Percentiles rank a stretch among this genome's conserved stretches.
Evolutionary conservation across 30 jellyfish, hydroid and myxozoan species (phyloP).

Genomic region (Rhopilema esculentum): DNA sequence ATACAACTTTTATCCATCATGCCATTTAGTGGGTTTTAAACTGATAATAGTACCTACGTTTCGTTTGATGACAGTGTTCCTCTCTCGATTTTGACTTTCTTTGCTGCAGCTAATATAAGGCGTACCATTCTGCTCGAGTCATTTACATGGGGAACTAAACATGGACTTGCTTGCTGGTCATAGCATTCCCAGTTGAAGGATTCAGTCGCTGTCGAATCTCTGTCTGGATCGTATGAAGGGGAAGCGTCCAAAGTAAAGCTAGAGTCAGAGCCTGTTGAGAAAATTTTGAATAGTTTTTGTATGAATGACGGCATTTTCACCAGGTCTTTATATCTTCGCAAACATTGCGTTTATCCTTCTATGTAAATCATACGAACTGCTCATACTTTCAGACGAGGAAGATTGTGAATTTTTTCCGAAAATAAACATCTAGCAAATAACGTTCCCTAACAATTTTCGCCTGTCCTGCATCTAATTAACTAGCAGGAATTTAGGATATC

Average conservation of each 20-base stretch:
- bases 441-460: too few species aligned
- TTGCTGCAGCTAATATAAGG: conserved; percentile 41
- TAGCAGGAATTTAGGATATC: too few species aligned
- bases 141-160: conserved; percentile 58
- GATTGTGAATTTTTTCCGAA: too few species aligned
- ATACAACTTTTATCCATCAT: background rate
- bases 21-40: background rate
- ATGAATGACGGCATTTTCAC: too few species aligned
- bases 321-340: too few species aligned
- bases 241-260: conserved; percentile 71
- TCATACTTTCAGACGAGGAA: too few species aligned
- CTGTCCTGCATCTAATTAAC: too few species aligned
- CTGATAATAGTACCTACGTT: conserved; percentile 28
- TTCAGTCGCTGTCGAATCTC: conserved; percentile 18
- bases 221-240: conserved; percentile 76
- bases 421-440: too few species aligned
- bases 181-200: conserved; percentile 77
- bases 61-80: conserved; percentile 57
- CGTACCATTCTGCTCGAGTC: conserved; percentile 60
- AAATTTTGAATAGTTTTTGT: background rate
- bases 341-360: too few species aligned
- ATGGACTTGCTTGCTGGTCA: conserved; percentile 30
- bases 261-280: conserved; percentile 33
- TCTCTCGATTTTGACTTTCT: conserved; percentile 7
- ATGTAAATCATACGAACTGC: too few species aligned